These are phyloP conservation scores for Oscheius sp. DNA, from an alignment of 1,140 invertebrate species.

Conservation along the genomic window DNA sequence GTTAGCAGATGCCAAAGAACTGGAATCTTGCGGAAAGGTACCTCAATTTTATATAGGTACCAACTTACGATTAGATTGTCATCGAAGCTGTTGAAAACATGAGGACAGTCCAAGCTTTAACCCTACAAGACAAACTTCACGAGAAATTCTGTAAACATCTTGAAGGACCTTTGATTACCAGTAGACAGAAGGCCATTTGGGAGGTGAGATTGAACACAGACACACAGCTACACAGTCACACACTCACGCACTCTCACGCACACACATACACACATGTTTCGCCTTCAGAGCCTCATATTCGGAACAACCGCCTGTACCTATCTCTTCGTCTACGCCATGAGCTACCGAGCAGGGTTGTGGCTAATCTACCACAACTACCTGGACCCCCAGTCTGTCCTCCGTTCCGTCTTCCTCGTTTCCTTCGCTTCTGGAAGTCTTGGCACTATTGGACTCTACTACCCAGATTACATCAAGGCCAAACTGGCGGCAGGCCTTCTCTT, in stretches of 20 bases:
- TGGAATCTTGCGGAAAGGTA: constrained; percentile 62
- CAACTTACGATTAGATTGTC: constrained; percentile 45
- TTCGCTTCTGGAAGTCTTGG: constrained; percentile 53
- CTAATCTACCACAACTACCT: constrained; percentile 56
- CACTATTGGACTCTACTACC: constrained; percentile 60
- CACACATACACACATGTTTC: background rate
- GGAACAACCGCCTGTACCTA: constrained; percentile 54
- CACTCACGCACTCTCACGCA: constrained; percentile 6
- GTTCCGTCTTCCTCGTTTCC: constrained; percentile 50
- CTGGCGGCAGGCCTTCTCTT: constrained; percentile 62
- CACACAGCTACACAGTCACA: too few species aligned
- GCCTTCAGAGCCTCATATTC: constrained; percentile 21
- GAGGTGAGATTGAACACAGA: constrained; percentile 35
- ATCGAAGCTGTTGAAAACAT: constrained; percentile 34
- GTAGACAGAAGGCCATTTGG: constrained; percentile 21
- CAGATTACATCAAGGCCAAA: constrained; percentile 62
- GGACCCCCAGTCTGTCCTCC: constrained; percentile 18
- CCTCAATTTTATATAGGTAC: background rate
- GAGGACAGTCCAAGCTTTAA: constrained; percentile 37
- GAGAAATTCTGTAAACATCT: constrained; percentile 17
- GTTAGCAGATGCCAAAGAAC: constrained; percentile 57
- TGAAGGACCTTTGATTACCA: constrained; percentile 30
- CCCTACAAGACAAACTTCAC: constrained; percentile 20
- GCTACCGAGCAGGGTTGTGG: constrained; percentile 64
- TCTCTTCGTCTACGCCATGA: constrained; percentile 63